Conservation (phyloP, 2,113 vertebrate species). For the Corythornis madagascariensis region DNA sequence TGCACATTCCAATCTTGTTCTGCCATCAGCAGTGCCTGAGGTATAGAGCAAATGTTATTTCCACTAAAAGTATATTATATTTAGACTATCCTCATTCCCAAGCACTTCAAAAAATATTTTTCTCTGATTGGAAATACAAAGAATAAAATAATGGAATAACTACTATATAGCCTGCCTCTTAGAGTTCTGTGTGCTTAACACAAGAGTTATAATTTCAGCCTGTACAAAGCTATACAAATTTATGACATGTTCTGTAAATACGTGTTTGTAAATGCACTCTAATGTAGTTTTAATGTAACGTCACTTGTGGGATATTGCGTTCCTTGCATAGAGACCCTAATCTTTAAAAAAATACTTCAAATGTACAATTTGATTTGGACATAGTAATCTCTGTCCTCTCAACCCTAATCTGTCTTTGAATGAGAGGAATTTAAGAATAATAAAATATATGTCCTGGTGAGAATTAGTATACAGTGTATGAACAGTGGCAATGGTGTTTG, state of each 20-base stretch:
- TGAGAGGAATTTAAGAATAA: neutral
- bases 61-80: conserved; percentile 51
- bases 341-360: neutral
- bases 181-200: neutral
- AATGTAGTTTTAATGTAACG: neutral
- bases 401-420: neutral
- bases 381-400: neutral
- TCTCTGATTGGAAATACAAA: conserved; percentile 12
- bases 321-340: neutral
- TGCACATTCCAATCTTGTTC: conserved; percentile 75
- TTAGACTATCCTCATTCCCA: conserved; percentile 42
- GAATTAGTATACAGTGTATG: neutral
- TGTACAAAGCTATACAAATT: neutral
- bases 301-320: neutral
- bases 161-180: neutral
- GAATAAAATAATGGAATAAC: conserved; percentile 2
- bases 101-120: conserved; percentile 40
- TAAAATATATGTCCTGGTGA: neutral
- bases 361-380: neutral
- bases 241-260: neutral
- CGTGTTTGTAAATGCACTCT: accelerated
- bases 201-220: neutral
- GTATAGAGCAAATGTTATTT: conserved; percentile 67
- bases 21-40: conserved; percentile 64
- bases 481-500: neutral